Evolutionary conservation across 2,888 invertebrate species (phyloP), one percentile per base, ranked within the genome.

Genomic region (Candidula unifasciata): DNA sequence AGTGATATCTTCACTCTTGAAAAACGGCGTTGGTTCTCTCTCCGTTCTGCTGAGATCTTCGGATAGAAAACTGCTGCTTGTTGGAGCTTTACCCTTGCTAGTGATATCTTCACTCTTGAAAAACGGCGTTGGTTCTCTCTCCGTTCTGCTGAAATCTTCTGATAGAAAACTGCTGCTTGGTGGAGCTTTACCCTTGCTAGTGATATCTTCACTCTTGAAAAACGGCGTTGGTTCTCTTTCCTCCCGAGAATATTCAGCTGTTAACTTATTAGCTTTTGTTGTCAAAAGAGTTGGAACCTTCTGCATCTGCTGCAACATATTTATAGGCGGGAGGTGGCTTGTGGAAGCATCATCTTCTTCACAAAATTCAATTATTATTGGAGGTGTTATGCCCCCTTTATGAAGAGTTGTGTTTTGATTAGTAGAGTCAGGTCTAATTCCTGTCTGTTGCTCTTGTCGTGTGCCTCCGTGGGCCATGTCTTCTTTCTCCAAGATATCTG

Each of bases 181-280:
- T 44, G 27, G 27, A 10, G n/a, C 30, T 30, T 44, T 27, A 21
- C 54, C 33, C 6, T 16, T 30, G 0, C 18, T 3, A 52, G 30
- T 13, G 5, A 21, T 24, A 16, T 35, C 27, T n/a, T 24, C 37
- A 57, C 33, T n/a, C 30, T 16, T 74, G 10, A 76, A 66, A 66
- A 52, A 82, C 21, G 82, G 82, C 0, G 82, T 82, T 2, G 82
- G 76, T 33, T 82, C 82, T 52, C 82, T 44, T 52, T 82, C 76
- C 30, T 82, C 82, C 52, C 66, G 35, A 18, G 37, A 57, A 35
- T 10, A 71, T 60, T n/a, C 37, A 16, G 44, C 18, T 21, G 6
- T 52, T 18, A 30, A 54, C 1, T 16, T 54, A 30, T 18, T 54
- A 30, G 2, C 2, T 2, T 33, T 54, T 44, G 71, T 37, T n/a